Evolutionary conservation across 2,888 invertebrate genomes (phyloP), one percentile per base, ranked within the genome.

Genomic region (Idaea aversata): DNA sequence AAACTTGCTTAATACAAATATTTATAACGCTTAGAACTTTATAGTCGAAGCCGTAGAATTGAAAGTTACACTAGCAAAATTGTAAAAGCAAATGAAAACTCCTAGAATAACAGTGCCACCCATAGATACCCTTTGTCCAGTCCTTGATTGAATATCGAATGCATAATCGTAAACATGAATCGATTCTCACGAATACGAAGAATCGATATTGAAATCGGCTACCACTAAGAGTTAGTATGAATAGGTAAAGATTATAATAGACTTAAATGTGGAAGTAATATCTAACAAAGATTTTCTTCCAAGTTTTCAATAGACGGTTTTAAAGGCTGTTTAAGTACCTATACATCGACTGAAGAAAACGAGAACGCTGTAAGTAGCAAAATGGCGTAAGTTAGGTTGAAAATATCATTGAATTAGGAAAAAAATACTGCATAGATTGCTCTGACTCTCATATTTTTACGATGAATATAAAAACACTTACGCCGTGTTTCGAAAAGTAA

Each of bases 131-230:
- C 80, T 87, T 89, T 88, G 89, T 88, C 79, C 82, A 77, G 72
- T 75, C 72, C 73, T 84, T 86, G 89, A 90, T 88, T 88, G 88
- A 90, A 90, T 88, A 85, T 85, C 82, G 81, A 82, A 87, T 82
- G 83, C 72, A 86, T 83, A 87, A 88, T 91, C 90, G 86, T 90
- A 91, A 91, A 90, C 72, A 80, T 77, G 79, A 81, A 85, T 86
- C 88, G 86, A 87, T 86, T 87, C 82, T 82, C 78, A 77, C 77
- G 73, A 82, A 81, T 84, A 82, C 84, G 81, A 77, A 83, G 86
- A 85, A 85, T 84, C 78, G 83, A 80, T 85, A 85, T 87, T 84
- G 81, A 84, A 83, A 84, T 82, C 81, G 82, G 81, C 78, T 74
- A 78, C 75, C 77, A 77, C 77, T 80, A 77, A 77, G 77, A 72